phyloP scores from a whole-genome alignment of 2,797 vertebrate genomes.

The Peromyscus nudipes region DNA sequence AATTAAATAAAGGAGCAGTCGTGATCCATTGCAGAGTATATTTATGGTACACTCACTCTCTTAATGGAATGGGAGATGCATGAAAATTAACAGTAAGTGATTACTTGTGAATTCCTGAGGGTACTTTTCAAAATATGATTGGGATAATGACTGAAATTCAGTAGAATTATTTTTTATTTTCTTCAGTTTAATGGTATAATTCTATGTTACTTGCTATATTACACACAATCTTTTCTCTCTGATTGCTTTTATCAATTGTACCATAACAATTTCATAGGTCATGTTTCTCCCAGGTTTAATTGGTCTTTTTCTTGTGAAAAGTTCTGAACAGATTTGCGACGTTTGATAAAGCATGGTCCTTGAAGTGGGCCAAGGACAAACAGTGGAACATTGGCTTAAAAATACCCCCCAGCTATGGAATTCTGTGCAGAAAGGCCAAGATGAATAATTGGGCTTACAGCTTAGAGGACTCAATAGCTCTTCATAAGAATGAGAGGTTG shows the following conservation, averaged over 20 bases:
- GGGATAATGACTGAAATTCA: neutral
- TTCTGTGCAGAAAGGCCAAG: neutral
- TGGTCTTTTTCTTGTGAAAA: neutral
- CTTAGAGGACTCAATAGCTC: neutral
- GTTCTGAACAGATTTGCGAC: neutral
- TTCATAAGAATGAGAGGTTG: neutral
- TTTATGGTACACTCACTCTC: neutral
- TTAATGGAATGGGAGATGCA: neutral
- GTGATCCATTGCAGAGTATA: neutral
- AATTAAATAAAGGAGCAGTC: neutral
- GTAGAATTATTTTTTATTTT: neutral
- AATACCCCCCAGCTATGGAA: neutral
- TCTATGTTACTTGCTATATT: neutral
- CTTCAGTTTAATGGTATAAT: neutral
- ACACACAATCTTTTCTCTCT: neutral
- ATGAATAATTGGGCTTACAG: neutral
- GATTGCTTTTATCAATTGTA: neutral
- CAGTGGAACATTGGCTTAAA: neutral
- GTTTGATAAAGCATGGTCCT: neutral
- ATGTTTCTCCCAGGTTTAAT: neutral
- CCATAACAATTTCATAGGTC: neutral
- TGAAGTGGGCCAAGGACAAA: neutral
- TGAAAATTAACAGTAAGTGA: neutral
- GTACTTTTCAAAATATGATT: neutral
- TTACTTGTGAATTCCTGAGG: neutral